phyloP scores from a whole-genome alignment of 2,113 vertebrate genomes.

The Pardalotus punctatus region DNA sequence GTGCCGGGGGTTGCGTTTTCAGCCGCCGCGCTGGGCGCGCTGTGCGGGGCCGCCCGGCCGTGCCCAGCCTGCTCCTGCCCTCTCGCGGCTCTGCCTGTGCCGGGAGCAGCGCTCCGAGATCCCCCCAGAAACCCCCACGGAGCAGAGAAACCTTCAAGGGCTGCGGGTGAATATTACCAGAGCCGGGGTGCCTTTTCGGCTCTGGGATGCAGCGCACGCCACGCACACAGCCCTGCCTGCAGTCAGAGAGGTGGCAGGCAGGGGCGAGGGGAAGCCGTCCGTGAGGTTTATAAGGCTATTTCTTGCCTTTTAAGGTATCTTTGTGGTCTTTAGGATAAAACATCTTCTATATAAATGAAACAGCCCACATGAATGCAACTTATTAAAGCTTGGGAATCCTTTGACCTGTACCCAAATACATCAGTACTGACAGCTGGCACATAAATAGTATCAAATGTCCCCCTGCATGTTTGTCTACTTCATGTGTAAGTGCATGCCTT shows the following conservation, averaged over 20 bases:
- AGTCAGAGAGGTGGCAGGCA: accelerated
- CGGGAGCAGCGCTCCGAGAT: accelerated
- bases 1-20: background rate
- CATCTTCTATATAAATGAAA: background rate
- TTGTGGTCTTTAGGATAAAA: background rate
- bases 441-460: background rate
- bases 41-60: too few relatives aligned
- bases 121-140: background rate
- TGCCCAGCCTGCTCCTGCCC: conserved; percentile 11
- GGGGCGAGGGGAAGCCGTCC: background rate
- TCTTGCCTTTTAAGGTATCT: background rate
- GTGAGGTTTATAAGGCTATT: background rate
- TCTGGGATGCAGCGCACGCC: background rate
- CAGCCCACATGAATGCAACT: background rate
- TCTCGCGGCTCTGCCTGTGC: background rate
- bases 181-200: accelerated
- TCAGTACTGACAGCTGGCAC: background rate
- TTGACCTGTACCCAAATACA: background rate
- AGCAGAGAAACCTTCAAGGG: background rate
- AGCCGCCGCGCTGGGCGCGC: accelerated
- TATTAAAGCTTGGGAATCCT: background rate
- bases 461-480: background rate
- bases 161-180: background rate
- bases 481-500: background rate
- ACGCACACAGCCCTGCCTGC: accelerated